Conservation (phyloP, 2,113 vertebrate species). For the Trachemys scripta region DNA sequence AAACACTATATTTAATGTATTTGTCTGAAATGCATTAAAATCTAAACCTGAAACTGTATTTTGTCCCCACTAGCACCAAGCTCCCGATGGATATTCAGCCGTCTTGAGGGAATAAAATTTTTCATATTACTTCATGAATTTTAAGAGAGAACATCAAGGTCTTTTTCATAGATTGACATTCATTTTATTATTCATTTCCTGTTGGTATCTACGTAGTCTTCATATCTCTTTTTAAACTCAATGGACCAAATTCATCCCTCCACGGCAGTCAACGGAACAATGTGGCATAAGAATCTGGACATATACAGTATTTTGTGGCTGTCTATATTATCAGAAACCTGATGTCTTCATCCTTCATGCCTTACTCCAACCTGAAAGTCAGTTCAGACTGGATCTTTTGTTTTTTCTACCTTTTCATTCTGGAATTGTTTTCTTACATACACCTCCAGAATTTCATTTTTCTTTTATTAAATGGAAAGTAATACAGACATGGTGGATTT, state of each 20-base stretch:
- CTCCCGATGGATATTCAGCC: not conserved
- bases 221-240: not conserved
- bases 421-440: too few relatives aligned
- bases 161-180: not conserved
- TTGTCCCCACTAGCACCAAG: not conserved
- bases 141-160: not conserved
- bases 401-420: not conserved
- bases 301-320: not conserved
- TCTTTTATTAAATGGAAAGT: too few relatives aligned
- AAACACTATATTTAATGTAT: not conserved
- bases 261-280: not conserved
- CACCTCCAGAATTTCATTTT: too few relatives aligned
- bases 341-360: not conserved
- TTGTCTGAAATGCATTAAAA: not conserved
- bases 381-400: not conserved
- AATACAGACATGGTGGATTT: too few relatives aligned
- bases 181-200: not conserved
- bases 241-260: not conserved
- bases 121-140: not conserved
- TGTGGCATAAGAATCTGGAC: not conserved
- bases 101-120: conserved; percentile 20
- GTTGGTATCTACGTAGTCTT: not conserved
- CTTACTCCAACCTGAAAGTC: not conserved
- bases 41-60: not conserved
- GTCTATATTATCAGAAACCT: not conserved